Evolutionary conservation across 1,140 invertebrate genomes (phyloP).

Genomic region (Ooceraea biroi): DNA sequence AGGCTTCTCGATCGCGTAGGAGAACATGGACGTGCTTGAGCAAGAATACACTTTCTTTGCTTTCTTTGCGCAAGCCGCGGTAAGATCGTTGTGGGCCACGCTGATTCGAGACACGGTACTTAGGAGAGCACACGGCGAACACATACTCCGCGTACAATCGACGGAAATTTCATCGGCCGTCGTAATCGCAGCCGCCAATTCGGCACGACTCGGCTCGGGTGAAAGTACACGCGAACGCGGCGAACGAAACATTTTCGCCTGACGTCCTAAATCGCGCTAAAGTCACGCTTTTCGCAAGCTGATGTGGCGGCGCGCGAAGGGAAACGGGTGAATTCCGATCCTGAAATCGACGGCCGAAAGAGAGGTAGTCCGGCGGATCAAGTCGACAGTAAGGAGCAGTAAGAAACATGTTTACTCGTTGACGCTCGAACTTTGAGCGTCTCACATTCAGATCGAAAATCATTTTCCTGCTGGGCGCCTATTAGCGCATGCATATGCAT

Average conservation of each 20-base stretch:
- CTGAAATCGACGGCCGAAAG: not conserved
- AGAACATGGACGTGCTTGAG: not conserved
- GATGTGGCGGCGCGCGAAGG: not conserved
- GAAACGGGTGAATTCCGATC: constrained; percentile 23
- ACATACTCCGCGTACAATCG: constrained; percentile 63
- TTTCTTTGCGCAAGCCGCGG: not conserved
- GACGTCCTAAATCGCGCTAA: constrained; percentile 64
- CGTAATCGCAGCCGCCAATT: constrained; percentile 72
- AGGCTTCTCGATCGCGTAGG: not conserved
- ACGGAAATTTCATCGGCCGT: constrained; percentile 72
- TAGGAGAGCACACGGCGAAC: constrained; percentile 15
- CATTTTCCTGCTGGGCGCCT: not conserved
- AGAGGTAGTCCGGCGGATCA: not conserved
- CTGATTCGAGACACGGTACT: constrained; percentile 5
- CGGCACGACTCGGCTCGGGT: constrained; percentile 66
- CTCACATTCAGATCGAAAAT: not conserved
- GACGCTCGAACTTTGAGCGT: not conserved
- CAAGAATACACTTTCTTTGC: constrained; percentile 42
- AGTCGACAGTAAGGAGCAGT: not conserved
- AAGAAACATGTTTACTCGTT: not conserved
- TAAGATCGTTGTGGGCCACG: constrained; percentile 1
- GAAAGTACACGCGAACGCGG: constrained; percentile 68
- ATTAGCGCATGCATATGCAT: not conserved
- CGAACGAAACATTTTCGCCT: constrained; percentile 71
- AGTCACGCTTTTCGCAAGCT: constrained; percentile 59